A percentile compares a stretch with the other conserved stretches of the same genome.
These are phyloP conservation scores for Sthenelais limicola DNA, from an alignment of 2,888 invertebrate genomes.

Conservation along the genomic window DNA sequence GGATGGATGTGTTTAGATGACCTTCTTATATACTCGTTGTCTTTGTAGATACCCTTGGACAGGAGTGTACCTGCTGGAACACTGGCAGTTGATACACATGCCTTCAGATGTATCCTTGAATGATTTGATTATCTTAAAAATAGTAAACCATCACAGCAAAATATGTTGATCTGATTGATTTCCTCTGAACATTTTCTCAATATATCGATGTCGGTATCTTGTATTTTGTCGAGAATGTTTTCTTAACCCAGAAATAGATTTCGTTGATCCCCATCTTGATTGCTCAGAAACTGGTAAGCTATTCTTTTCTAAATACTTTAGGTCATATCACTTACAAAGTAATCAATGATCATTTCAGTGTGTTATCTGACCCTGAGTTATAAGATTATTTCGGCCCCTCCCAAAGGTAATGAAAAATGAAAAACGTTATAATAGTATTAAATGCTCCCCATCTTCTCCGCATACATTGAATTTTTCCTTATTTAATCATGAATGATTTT, in stretches of 20 bases:
- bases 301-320: no score
- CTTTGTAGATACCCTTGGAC: constrained; percentile 64
- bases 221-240: neutral
- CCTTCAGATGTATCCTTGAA: constrained; percentile 70
- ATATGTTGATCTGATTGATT: neutral
- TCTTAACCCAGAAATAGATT: constrained; percentile 57
- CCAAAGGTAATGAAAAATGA: no score
- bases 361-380: no score
- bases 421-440: no score
- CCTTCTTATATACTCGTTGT: no score
- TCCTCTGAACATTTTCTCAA: neutral
- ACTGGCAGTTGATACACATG: constrained; percentile 65
- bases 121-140: neutral
- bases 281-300: constrained; percentile 65
- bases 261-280: constrained; percentile 68
- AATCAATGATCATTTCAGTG: neutral
- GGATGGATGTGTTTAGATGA: no score
- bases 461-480: neutral
- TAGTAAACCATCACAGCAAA: neutral
- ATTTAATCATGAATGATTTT: neutral
- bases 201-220: neutral
- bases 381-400: no score
- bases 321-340: neutral
- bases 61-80: constrained; percentile 62
- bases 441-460: no score